Percentiles rank a stretch among this genome's conserved stretches.
phyloP scores from a whole-genome alignment of 2,113 vertebrate species.

The Eleginops maclovinus region DNA sequence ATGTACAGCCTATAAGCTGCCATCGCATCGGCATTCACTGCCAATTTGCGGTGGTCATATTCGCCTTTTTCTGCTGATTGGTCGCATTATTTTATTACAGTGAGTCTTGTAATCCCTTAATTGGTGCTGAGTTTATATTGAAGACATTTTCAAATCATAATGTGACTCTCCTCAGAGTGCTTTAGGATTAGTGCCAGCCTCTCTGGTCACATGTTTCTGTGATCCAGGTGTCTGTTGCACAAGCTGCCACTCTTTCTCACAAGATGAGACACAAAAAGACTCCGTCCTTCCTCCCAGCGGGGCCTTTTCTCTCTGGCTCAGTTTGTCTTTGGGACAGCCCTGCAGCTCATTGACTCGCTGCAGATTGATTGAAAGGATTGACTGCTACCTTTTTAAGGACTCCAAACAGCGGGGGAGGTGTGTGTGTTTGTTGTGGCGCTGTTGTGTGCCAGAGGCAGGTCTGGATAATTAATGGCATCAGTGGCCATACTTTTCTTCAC shows the following conservation, averaged over 20 bases:
- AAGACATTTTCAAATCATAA: slow-evolving; percentile 41
- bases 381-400: slow-evolving; percentile 5
- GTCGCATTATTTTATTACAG: not conserved
- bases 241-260: slow-evolving; percentile 54
- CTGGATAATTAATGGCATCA: not conserved
- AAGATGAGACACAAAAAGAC: slow-evolving; percentile 45
- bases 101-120: not conserved
- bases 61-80: not conserved
- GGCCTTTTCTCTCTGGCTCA: slow-evolving; percentile 35
- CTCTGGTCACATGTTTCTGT: slow-evolving; percentile 67
- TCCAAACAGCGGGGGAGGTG: slow-evolving; percentile 1
- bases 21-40: not conserved
- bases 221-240: slow-evolving; percentile 77
- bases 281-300: slow-evolving; percentile 39
- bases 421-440: not conserved
- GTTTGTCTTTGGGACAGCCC: slow-evolving; percentile 31
- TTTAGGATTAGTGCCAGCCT: slow-evolving; percentile 64
- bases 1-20: not conserved
- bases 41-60: not conserved
- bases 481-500: not conserved
- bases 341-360: slow-evolving; percentile 8
- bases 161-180: slow-evolving; percentile 17
- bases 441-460: slow-evolving; percentile 19
- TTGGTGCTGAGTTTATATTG: not conserved
- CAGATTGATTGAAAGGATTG: slow-evolving; percentile 23